Evolutionary conservation across 2,113 vertebrate genomes (phyloP), one percentile per base, ranked within the genome.

Genomic region (Rhadina sibilatrix): DNA sequence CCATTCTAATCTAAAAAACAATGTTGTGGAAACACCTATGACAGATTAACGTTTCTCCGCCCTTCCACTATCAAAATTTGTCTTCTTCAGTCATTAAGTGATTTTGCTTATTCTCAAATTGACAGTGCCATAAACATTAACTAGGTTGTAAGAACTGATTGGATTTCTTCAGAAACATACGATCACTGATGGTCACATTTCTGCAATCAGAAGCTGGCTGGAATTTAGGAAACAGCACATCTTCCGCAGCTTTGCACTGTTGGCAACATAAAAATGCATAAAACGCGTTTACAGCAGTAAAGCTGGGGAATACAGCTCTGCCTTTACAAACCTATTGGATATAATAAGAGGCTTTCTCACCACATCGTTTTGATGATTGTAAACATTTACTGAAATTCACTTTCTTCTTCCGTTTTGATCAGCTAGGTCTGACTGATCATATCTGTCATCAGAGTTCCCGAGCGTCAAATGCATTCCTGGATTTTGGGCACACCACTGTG

Each of bases 31-130:
- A 97, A 35, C 33, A 66, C 25, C 38, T 85, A 40, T 53, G 50
- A 54, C n/a, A 33, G 35, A 84, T 91, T 24, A 78, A 40, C 35
- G 0, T 68, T 81, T 68, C 72, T 79, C 44, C 0, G 0, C 5
- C 3, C n/a, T 79, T 63, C 77, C 40, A 17, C 42, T 77, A 66
- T 44, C 38, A 52, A 66, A 88, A 59, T 86, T 93, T 86, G 42
- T 59, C 46, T 57, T 65, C 23, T 76, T 91, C 2, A 1, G 59
- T 81, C 52, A 50, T 59, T 76, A 54, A 76, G 63, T 28, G 66
- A 22, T 80, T 90, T 74, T 75, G 56, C 65, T 95, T 94, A 33
- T 91, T 93, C 91, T 82, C 44, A 56, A 68, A 59, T 49, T 92
- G 84, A n/a, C 50, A 11, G 61, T 54, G 59, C 59, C 42, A 42